phyloP scores from a whole-genome alignment of 2,113 vertebrate genomes.

The Thalassoma bifasciatum region DNA sequence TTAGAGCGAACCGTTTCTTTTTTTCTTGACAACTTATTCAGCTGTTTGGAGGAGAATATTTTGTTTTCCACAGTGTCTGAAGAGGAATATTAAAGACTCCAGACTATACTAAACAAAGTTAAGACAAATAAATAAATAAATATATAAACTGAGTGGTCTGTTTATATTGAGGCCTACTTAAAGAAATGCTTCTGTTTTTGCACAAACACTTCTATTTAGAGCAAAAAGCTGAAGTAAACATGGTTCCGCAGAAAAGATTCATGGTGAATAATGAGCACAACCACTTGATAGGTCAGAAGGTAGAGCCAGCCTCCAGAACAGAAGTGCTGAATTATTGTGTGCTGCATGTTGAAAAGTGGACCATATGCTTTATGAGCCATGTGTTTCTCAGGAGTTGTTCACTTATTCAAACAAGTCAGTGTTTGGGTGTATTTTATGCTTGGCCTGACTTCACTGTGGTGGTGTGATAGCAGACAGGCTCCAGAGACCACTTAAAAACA shows the following conservation, averaged over 20 bases:
- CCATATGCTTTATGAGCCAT: neutral
- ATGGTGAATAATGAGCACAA: neutral
- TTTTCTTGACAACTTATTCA: slow-evolving; percentile 57
- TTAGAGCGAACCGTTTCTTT: slow-evolving; percentile 47
- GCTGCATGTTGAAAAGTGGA: neutral
- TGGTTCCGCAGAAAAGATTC: neutral
- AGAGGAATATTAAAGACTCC: slow-evolving; percentile 27
- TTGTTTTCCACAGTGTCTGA: slow-evolving; percentile 16
- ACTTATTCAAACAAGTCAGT: neutral
- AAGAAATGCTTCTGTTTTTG: slow-evolving; percentile 13
- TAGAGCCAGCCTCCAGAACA: neutral
- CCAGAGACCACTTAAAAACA: slow-evolving; percentile 24
- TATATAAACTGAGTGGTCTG: neutral
- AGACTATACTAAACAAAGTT: neutral
- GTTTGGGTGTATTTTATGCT: slow-evolving; percentile 11
- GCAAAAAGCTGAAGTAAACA: neutral
- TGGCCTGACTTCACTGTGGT: slow-evolving; percentile 13
- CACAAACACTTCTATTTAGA: neutral
- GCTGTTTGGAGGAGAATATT: slow-evolving; percentile 40
- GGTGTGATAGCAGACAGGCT: slow-evolving; percentile 10
- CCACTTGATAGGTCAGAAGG: neutral
- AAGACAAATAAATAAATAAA: no score
- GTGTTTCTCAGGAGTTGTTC: neutral
- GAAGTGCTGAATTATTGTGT: neutral
- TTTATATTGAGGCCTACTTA: slow-evolving; percentile 11